These are phyloP conservation scores for Taeniopygia guttata DNA, from an alignment of 2,797 vertebrate species.

Conservation along the genomic window DNA sequence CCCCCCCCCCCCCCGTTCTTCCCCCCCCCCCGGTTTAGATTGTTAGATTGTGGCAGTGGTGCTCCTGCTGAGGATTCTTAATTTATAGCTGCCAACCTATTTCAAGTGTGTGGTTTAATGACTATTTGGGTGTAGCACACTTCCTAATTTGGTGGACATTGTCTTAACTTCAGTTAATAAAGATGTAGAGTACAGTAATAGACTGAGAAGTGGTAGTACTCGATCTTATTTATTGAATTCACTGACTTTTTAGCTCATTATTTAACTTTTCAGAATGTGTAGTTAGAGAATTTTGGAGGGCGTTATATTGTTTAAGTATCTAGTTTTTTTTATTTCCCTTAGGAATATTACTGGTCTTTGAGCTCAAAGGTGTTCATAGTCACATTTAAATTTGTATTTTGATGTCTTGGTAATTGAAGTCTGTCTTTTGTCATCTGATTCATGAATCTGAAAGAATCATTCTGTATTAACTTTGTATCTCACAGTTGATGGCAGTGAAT, in stretches of 20 bases:
- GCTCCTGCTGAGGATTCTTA: background rate
- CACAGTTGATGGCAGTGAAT: accelerated
- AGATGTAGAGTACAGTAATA: background rate
- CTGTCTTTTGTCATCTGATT: background rate
- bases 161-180: background rate
- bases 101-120: background rate
- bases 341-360: accelerated
- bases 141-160: background rate
- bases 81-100: background rate
- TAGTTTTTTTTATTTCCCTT: background rate
- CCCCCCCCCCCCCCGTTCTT: accelerated
- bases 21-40: accelerated
- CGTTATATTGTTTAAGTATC: background rate
- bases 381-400: background rate
- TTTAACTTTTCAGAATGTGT: background rate
- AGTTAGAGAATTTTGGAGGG: background rate
- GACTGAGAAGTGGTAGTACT: background rate
- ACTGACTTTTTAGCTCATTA: background rate
- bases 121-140: accelerated
- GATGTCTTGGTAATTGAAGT: background rate
- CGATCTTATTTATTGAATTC: background rate
- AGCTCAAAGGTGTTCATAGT: background rate
- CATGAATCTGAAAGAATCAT: background rate
- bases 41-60: background rate
- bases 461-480: background rate